These are phyloP conservation scores for Ranitomeya imitator DNA, from an alignment of 2,113 vertebrate genomes.

Conservation along the genomic window DNA sequence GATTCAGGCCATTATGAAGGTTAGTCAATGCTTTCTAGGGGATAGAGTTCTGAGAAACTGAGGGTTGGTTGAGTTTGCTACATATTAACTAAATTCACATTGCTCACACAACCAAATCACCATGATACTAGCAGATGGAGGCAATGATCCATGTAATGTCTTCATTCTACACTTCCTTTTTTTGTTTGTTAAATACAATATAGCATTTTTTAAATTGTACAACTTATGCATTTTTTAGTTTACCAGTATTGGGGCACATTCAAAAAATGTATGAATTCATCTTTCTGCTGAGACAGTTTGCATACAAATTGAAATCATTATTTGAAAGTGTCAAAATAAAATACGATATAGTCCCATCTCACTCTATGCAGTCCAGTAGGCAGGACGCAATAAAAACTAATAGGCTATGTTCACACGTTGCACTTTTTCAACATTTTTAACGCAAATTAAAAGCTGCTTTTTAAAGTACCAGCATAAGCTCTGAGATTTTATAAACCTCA, in stretches of 20 bases:
- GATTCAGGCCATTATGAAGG: conserved; percentile 1
- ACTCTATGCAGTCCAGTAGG: background rate
- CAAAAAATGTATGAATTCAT: background rate
- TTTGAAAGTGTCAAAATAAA: background rate
- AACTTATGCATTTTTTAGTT: background rate
- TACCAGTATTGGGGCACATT: background rate
- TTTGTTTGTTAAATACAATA: background rate
- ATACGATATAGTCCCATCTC: background rate
- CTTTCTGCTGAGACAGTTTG: background rate
- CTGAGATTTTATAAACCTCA: too few relatives aligned
- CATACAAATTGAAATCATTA: background rate
- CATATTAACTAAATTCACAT: conserved; percentile 39
- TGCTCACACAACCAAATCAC: conserved; percentile 14
- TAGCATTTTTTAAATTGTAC: conserved; percentile 26
- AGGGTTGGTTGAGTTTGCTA: conserved; percentile 1
- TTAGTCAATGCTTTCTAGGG: conserved; percentile 9
- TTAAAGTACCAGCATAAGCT: too few relatives aligned
- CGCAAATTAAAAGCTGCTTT: too few relatives aligned
- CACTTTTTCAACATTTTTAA: too few relatives aligned
- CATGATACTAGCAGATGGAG: conserved; percentile 39
- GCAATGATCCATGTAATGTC: conserved; percentile 31
- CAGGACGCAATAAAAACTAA: background rate
- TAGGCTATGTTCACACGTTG: background rate
- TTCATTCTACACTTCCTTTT: conserved; percentile 33
- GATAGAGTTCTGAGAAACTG: background rate